These are phyloP conservation scores for Bombus pyrosoma DNA, from an alignment of 1,140 invertebrate species.

Conservation along the genomic window DNA sequence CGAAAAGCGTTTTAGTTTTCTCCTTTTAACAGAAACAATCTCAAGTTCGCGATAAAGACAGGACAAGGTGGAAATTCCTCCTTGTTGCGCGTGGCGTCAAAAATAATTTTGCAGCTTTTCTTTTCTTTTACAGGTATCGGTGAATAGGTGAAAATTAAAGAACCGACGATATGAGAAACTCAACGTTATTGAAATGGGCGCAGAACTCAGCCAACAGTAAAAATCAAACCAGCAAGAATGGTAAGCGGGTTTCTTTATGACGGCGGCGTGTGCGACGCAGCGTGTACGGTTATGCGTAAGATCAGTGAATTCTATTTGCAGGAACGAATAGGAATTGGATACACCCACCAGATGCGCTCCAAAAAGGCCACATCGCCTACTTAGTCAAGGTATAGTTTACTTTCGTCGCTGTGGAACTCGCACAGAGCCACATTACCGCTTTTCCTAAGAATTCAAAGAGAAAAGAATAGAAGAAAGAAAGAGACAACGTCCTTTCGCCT, in stretches of 20 bases:
- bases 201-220: constrained; percentile 84
- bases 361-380: constrained; percentile 97
- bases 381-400: constrained; percentile 93
- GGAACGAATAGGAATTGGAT: constrained; percentile 91
- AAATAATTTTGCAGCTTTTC: not conserved
- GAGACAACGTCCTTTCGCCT: too few relatives aligned
- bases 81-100: not conserved
- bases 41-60: not conserved
- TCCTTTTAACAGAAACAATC: not conserved
- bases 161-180: constrained; percentile 82
- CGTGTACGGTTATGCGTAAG: constrained; percentile 11
- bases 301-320: constrained; percentile 66
- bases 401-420: not conserved
- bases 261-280: not conserved
- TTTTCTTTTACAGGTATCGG: constrained; percentile 68
- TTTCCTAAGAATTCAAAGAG: not conserved
- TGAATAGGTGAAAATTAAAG: constrained; percentile 52
- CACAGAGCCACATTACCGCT: too few relatives aligned
- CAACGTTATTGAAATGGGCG: constrained; percentile 84
- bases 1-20: constrained; percentile 10
- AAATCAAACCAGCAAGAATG: constrained; percentile 80
- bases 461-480: not conserved
- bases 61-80: not conserved
- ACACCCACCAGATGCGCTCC: constrained; percentile 95
- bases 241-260: constrained; percentile 53